Base-by-base conservation (phyloP, 1,140 invertebrate species). In the Pogonomyrmex barbatus region DNA sequence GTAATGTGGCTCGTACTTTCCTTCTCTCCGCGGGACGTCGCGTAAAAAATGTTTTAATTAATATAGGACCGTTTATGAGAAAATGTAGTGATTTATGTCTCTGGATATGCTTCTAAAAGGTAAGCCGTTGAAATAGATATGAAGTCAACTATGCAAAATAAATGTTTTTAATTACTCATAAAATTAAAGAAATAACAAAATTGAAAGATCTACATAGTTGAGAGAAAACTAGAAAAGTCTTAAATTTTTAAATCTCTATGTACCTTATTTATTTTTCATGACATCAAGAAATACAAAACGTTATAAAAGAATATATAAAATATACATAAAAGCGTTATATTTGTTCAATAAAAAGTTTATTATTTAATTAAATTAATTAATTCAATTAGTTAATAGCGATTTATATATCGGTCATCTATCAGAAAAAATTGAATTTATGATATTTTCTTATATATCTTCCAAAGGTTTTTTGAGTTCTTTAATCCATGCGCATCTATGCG, bases 11-110 rank as follows among this genome's bases (percentile, higher is more conserved):
- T 71, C 65, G 54, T 83, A 87, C 79, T 89, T 70, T 76, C 54
- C 36, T 78, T 75, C 24, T 30, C 42, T 52, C 45, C 12, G 45
- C 17, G 58, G 1, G 86, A 77, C 30, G 65, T 62, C 52, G 52
- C 33, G n/a, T 36, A 60, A 88, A 88, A 92, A 91, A 88, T 90
- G 87, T 88, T 87, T 89, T 79, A 90, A 90, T 91, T 93, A 93
- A 92, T 90, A 85, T 33, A 33, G 52, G 42, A 4, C 24, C 67
- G 79, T 86, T 89, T 89, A 86, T 89, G 84, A 87, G 84, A 91
- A 88, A 92, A 91, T 89, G 84, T 67, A 77, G 58, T 86, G 89
- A 93, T 92, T 91, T 89, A 91, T 85, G 70, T 81, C 58, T 67
- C n/a, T 52, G 76, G 14, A 17, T 68, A 45, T 24, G 24, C 39